Base-by-base conservation (phyloP, 2,888 invertebrate species). In the Hylaea fasciaria region DNA sequence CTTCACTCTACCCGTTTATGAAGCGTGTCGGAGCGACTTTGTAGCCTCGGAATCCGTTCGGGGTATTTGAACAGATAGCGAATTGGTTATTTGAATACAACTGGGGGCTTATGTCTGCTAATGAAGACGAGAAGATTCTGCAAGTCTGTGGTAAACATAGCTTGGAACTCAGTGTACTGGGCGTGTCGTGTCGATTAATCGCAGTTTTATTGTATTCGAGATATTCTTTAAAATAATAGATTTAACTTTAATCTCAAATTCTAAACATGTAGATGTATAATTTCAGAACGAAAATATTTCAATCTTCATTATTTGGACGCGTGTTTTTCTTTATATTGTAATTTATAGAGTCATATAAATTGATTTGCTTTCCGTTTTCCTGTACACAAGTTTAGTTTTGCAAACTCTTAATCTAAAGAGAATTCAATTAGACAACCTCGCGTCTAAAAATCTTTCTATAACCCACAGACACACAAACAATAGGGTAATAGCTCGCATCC, bases 391-490 rank as follows among this genome's bases (percentile, higher is more conserved):
- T 22, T 22, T 3, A 22, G 5, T 22, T 22, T 22, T 32, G 5
- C 32, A 8, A 7, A 32, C 1, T 7, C 10, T 1, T 8, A 10
- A 32, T 32, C 32, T 8, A 32, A 32, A 2, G 9, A 2, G 1
- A 10, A 9, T 32, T n/a, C 4, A 32, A 57, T 52, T 41, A 28
- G n/a, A 35, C 29, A 35, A 11, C 13, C 52, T 37, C 8, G 2
- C 14, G 14, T 40, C 35, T 3, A 17, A 35, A 48, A 47, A 41
- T 17, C 10, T 37, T 39, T 45, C 54, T 37, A 39, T 46, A 49
- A 54, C 40, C 54, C 50, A 22, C 51, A 48, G 43, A 50, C 57
- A 50, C 17, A 63, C 56, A 55, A 60, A 56, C 64, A 64, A 60
- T 57, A 62, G 48, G 50, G 45, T 50, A 41, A 54, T 50, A 52